Evolutionary conservation across 2,113 vertebrate species (phyloP).

Genomic region (Apodemus speciosus): DNA sequence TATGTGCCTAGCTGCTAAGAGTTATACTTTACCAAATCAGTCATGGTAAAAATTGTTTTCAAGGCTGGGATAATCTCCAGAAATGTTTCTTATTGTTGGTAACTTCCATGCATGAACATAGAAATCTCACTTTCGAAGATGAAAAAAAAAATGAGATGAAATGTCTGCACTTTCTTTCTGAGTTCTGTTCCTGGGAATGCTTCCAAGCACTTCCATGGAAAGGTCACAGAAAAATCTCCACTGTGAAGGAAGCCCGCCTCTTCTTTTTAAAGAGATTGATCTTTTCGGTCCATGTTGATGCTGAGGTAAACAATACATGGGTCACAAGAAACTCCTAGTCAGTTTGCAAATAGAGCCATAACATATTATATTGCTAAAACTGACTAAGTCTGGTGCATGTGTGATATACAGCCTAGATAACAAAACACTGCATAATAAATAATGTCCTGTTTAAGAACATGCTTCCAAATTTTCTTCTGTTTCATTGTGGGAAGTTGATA

Average conservation of each 20-base stretch:
- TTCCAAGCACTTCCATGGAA: not conserved
- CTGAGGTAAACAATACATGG: fast-evolving
- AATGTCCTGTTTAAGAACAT: not conserved
- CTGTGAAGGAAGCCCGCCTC: not conserved
- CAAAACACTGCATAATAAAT: not conserved
- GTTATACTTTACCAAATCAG: not conserved
- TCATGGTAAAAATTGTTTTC: not conserved
- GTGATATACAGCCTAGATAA: not conserved
- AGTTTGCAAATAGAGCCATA: not conserved
- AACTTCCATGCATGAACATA: fast-evolving
- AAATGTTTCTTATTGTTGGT: fast-evolving
- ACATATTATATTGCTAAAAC: not conserved
- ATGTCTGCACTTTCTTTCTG: fast-evolving
- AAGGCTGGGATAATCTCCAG: too few species aligned
- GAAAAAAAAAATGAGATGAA: not conserved
- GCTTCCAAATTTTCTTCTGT: not conserved
- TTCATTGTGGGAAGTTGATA: not conserved
- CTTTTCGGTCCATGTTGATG: fast-evolving
- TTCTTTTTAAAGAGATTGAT: fast-evolving
- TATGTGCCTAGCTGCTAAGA: not conserved
- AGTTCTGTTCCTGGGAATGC: not conserved
- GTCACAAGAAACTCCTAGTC: not conserved
- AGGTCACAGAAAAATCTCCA: fast-evolving
- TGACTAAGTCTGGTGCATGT: fast-evolving
- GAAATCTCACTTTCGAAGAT: not conserved